Base-by-base conservation (phyloP, 2,888 invertebrate genomes). In the Xestia ashworthii region DNA sequence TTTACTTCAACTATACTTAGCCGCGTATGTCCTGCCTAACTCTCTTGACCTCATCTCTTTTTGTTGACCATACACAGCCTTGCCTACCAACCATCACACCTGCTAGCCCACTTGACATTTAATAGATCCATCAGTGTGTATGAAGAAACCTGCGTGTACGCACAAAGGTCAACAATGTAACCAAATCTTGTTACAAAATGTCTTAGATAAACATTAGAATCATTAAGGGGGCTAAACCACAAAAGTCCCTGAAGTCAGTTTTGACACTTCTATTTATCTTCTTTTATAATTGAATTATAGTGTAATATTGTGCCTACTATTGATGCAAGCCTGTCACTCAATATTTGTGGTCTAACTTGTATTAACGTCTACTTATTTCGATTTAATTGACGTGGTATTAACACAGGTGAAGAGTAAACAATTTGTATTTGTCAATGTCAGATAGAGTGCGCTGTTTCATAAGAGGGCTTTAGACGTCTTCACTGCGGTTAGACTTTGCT, bases 121-220 rank as follows among this genome's bases (percentile, higher is more conserved):
- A 71, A 74, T 76, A 71, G 64, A 82, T 89, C 75, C 60, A 78
- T 78, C 83, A 83, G n/a, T 76, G 62, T 48, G 64, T 72, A 72
- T 88, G 84, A 80, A 79, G 84, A 87, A 88, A 90, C 70, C 68
- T 70, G 77, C 64, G 81, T 71, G 69, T 71, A 71, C 53, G 77
- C 65, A 58, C 75, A 90, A 89, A 90, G 88, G 87, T 90, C 84
- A 88, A 64, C 44, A 64, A 80, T 80, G 85, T 80, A 75, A 82
- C 79, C 50, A 73, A 87, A 77, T 82, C 77, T 83, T 68, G 68
- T 86, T 81, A 73, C 73, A 79, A 80, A 80, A 84, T 53, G 50
- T 38, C 71, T 68, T 60, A 53, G 32, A 44, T 66, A 83, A 81
- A 83, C 48, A 65, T 80, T 48, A 65, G 25, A 12, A 68, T 71